Conservation (phyloP, 2,888 invertebrate species). For the Mesopsocus fuscifrons region DNA sequence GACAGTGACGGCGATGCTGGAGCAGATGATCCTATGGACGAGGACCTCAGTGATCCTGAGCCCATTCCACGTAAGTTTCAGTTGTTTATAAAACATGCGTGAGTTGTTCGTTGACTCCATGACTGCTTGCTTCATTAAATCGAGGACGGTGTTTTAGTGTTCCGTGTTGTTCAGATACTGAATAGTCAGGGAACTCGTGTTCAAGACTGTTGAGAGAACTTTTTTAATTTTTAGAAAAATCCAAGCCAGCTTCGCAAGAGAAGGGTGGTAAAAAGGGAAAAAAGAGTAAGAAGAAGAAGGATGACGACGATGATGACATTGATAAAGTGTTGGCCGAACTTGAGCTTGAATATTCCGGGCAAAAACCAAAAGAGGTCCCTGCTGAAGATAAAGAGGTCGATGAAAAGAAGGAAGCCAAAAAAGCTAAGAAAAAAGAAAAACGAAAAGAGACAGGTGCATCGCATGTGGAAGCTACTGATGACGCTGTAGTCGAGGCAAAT, state of each 20-base stretch:
- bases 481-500: constrained; percentile 28
- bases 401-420: constrained; percentile 14
- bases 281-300: constrained; percentile 41
- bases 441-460: constrained; percentile 24
- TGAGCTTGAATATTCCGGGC: constrained; percentile 58
- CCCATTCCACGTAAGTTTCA: neutral
- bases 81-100: neutral
- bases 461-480: constrained; percentile 14
- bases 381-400: constrained; percentile 16
- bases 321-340: constrained; percentile 70
- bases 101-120: neutral
- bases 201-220: no score
- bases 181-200: no score
- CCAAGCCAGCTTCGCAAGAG: constrained; percentile 6
- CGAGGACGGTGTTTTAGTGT: no score
- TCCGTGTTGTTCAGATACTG: no score
- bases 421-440: constrained; percentile 20
- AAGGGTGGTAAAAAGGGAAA: constrained; percentile 16
- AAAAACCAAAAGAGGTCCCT: constrained; percentile 29
- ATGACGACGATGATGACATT: constrained; percentile 59
- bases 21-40: neutral
- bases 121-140: no score
- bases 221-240: neutral
- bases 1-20: constrained; percentile 11
- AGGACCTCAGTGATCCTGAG: neutral